Evolutionary conservation across 2,113 vertebrate species (phyloP), one percentile per base, ranked within the genome.

Genomic region (Hemibates koningsi): DNA sequence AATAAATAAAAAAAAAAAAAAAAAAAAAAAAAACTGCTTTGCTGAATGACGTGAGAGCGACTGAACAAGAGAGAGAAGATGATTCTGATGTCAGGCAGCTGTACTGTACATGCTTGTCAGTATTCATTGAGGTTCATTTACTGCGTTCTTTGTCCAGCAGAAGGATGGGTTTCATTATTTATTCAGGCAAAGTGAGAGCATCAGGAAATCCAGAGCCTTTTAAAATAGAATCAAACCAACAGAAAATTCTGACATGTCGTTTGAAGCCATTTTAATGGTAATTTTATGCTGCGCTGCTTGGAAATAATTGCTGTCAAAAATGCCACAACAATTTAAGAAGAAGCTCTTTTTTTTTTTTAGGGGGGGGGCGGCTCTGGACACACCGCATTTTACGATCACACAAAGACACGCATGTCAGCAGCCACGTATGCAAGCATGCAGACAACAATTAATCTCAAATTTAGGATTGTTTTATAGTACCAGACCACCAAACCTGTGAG

Each of bases 241-340:
- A 73, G 76, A 87, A 89, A 90, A 86, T 41, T 27, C 24, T 84
- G 84, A 86, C 91, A 83, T 86, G 81, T 87, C 81, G 21, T 89
- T 88, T 90, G 88, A 92, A 89, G 71, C 43, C 34, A 87, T 91
- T 93, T 91, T 94, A 90, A 88, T 89, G 92, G 80, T 92, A 91
- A 94, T 94, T 93, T 93, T 88, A 89, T 93, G 94, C 88, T 81
- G 93, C 73, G 21, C 84, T 86, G 90, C 91, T 86, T 86, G 91
- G 84, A 94, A 91, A 94, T 91, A 95, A 96, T 92, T 95, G 93
- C 94, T 90, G 91, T 92, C 89, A 93, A 79, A 93, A 87, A 93
- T 85, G 90, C 80, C 88, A 92, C 89, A 91, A 89, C 79, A 93
- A 79, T 88, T 93, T 91, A 91, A 61, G 76, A 79, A 78, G 63